Conservation (phyloP, 2,113 vertebrate species). For the Hepsetus odoe region DNA sequence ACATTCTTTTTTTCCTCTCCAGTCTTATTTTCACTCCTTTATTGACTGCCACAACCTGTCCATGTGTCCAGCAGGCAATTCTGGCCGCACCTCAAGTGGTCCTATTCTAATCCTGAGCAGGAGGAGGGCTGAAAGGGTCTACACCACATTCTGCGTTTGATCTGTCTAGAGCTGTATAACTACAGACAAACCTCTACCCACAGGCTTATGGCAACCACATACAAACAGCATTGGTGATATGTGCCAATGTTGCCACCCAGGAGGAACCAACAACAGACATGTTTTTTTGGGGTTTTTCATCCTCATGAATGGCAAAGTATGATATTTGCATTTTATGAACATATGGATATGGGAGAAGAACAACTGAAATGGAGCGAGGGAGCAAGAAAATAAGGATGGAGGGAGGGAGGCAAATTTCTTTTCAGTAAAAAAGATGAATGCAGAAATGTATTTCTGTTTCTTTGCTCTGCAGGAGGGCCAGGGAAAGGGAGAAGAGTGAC, state of each 20-base stretch:
- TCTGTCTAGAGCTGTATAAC: slow-evolving; percentile 27
- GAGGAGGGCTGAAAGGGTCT: slow-evolving; percentile 1
- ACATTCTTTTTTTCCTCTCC: background rate
- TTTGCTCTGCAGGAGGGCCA: slow-evolving; percentile 30
- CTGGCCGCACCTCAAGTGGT: slow-evolving; percentile 53
- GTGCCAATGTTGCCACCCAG: slow-evolving; percentile 45
- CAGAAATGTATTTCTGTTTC: slow-evolving; percentile 19
- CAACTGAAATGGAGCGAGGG: slow-evolving; percentile 19
- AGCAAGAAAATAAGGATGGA: background rate
- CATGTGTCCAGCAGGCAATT: slow-evolving; percentile 30
- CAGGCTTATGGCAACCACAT: background rate
- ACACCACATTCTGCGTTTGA: slow-evolving; percentile 23
- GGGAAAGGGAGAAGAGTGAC: background rate
- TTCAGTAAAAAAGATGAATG: slow-evolving; percentile 55
- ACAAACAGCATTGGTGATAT: slow-evolving; percentile 45
- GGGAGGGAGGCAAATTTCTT: slow-evolving; percentile 48
- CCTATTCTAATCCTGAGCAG: slow-evolving; percentile 43
- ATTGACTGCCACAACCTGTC: slow-evolving; percentile 12
- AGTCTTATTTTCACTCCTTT: slow-evolving; percentile 2
- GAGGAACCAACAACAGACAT: slow-evolving; percentile 1
- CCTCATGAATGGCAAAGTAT: slow-evolving; percentile 50
- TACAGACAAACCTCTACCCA: slow-evolving; percentile 16
- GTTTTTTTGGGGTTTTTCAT: background rate
- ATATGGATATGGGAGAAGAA: slow-evolving; percentile 38
- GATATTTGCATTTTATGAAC: slow-evolving; percentile 64